Evolutionary conservation across 2,888 invertebrate species (phyloP), one percentile per base, ranked within the genome.

Genomic region (Heliconius sara): DNA sequence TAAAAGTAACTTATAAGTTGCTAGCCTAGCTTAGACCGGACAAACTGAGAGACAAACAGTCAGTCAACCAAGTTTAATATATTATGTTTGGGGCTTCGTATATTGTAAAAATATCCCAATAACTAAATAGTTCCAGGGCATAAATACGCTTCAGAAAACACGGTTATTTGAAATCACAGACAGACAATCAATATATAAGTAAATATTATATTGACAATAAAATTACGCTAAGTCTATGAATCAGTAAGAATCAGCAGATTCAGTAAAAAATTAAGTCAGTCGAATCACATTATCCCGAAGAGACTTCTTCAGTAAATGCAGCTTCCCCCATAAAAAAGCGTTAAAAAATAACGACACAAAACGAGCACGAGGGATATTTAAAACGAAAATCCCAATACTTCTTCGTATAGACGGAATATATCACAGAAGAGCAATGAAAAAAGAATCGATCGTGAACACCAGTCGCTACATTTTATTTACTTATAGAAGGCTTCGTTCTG

Each of bases 381-480:
- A 83, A 83, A 82, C 82, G 81, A 81, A 79, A 82, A 79, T 82
- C 80, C 79, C 73, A 80, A 77, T 78, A 79, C 83, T 84, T 83
- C 83, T 87, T 86, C 84, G 85, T 84, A 88, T 89, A 86, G 87
- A 85, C 78, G 82, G 85, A 88, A 89, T 92, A 91, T 89, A 91
- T 91, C 89, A 90, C 81, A 39, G 84, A 80, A 79, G 83, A 83
- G 85, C 87, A 89, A 89, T 89, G 89, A 89, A 91, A 92, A 92
- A 92, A 89, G 88, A 88, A 90, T 89, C 87, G 87, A 86, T 88
- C 85, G 83, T 84, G 80, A 83, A 84, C 84, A 83, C 83, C 87
- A 83, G 86, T 86, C 86, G 85, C 86, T 87, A 86, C 90, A 82
- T 89, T 91, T 89, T 91, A 91, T 91, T 89, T 92, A 90, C 90